Base-by-base conservation (phyloP, 2,888 invertebrate species). In the Alsophila aescularia region DNA sequence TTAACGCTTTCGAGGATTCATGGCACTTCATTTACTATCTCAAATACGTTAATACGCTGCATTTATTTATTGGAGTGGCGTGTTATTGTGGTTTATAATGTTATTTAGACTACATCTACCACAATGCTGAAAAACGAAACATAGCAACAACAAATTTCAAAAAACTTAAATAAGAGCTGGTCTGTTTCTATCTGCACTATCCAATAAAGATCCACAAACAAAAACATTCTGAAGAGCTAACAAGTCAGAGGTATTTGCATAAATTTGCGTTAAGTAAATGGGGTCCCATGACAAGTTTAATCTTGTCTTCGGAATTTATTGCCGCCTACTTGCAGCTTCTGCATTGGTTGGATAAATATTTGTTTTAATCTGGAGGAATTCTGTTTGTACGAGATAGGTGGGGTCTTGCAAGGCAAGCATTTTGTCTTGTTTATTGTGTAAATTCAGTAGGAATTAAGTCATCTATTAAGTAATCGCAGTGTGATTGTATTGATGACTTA, bases 221-320 rank as follows among this genome's bases (percentile, higher is more conserved):
- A 85, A 86, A 86, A 85, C 85, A 83, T 79, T 76, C 73, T 75
- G 52, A 58, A 44, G 70, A 82, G 81, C 81, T 83, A 85, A 83
- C 83, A 77, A 82, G 83, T 80, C 49, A 75, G 76, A 79, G 81
- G 85, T 81, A 89, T 90, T 90, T 90, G 85, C 90, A 90, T 90
- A 90, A 90, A 90, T 90, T 90, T 88, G 87, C 90, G 85, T 89
- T 89, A 90, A 90, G 90, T 90, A 89, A 90, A 90, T 86, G 88
- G 89, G 87, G 81, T 81, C 84, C 87, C 87, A 79, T 89, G 90
- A 90, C 90, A 90, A 90, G 86, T 90, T 89, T 90, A 89, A 90
- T 90, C 90, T 87, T 87, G 88, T 87, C 88, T 85, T 83, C 73
- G 77, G 78, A 87, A 90, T 90, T 90, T 90, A 90, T 90, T 81